Evolutionary conservation across 2,888 invertebrate genomes (phyloP).

Genomic region (Polydrusus cervinus): DNA sequence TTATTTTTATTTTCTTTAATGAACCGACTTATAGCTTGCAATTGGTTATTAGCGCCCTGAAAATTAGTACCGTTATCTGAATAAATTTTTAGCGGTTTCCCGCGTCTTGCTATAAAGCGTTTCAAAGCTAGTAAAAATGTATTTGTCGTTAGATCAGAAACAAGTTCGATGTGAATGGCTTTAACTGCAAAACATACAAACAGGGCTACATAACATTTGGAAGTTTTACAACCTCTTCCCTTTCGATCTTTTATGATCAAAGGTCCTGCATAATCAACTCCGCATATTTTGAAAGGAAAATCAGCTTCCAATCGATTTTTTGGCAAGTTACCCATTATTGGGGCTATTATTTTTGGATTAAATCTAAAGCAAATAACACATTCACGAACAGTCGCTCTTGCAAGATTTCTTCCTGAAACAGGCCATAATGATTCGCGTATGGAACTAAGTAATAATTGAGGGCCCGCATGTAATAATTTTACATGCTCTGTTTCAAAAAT

Average conservation of each 20-base stretch:
- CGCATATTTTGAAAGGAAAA: constrained; percentile 41
- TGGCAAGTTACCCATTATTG: constrained; percentile 49
- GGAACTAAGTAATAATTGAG: constrained; percentile 43
- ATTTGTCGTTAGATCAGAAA: constrained; percentile 32
- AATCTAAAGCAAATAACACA: constrained; percentile 53
- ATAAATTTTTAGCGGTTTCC: constrained; percentile 32
- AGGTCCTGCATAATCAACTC: constrained; percentile 51
- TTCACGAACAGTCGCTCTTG: constrained; percentile 39
- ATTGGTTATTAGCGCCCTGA: constrained; percentile 23
- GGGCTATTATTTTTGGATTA: constrained; percentile 30
- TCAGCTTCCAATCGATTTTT: constrained; percentile 29
- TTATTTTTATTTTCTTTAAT: constrained; percentile 30
- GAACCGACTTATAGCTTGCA: constrained; percentile 26
- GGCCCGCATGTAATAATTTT: constrained; percentile 49
- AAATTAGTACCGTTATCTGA: constrained; percentile 45
- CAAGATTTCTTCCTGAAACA: constrained; percentile 47
- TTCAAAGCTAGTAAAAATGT: constrained; percentile 29
- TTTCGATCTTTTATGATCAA: constrained; percentile 29
- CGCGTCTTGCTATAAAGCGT: constrained; percentile 33
- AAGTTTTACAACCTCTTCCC: constrained; percentile 27
- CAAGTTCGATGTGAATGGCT: constrained; percentile 37
- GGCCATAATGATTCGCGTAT: constrained; percentile 46
- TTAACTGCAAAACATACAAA: constrained; percentile 34
- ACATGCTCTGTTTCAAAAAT: constrained; percentile 46
- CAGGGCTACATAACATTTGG: constrained; percentile 37